Evolutionary conservation across 2,888 invertebrate species (phyloP), one percentile per base, ranked within the genome.

Genomic region (Hyppa rectilinea): DNA sequence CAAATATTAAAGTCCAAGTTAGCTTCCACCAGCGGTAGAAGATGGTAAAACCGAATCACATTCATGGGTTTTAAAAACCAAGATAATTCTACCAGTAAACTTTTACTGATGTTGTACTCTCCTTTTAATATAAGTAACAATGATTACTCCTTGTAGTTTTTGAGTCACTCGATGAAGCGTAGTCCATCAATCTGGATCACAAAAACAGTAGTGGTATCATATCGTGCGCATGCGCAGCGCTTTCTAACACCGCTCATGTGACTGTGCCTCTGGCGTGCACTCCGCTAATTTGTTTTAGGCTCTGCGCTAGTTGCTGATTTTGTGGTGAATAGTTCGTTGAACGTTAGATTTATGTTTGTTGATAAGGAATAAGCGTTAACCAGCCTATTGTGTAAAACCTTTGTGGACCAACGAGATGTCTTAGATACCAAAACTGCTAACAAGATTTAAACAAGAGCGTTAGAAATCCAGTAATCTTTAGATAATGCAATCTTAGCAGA

Each of bases 231-330:
- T 85, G 80, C 70, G 82, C 79, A 79, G 83, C 92, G 93, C 92
- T 93, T 91, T 93, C 92, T 91, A 92, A 88, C 87, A 82, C 82
- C 73, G 80, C 61, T 79, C 70, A 91, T 87, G 93, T 93, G 92
- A 91, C 92, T 85, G 75, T 71, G 71, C 75, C 52, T 77, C 67
- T 83, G 67, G 60, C 83, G 85, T 81, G 85, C 85, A 78, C 86
- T 85, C 77, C 78, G 85, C 83, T 91, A 90, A 92, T 92, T 90
- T 88, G 87, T 85, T 85, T 88, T 88, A 90, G 89, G 89, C 85
- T 87, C 78, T 83, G 72, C 70, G 87, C 84, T 90, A 67, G 45
- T 69, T 80, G 71, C 66, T 71, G 61, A 67, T 71, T 71, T 72
- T 73, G 71, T 61, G 89, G 88, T 53, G 63, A 66, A 72, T 72